A percentile compares a stretch with the other conserved stretches of the same genome.
Evolutionary conservation across 2,888 invertebrate species (phyloP).

Genomic region (Drepanosiphum platanoidis): DNA sequence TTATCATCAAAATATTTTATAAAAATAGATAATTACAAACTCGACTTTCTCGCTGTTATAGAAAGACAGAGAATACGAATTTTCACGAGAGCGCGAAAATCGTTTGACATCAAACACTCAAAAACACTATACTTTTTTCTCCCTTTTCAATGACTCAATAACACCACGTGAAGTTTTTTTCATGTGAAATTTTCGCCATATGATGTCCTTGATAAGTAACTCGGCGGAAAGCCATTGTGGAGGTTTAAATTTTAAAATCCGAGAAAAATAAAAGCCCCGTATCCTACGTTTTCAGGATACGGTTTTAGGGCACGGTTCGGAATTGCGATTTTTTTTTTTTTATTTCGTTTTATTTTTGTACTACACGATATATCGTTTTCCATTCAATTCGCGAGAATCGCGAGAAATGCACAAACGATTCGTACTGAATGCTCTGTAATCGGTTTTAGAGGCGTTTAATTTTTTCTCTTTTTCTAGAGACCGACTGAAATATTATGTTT

Average conservation of each 20-base stretch:
- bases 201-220: not conserved
- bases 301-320: not conserved
- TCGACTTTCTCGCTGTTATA: no score
- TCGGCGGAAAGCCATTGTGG: not conserved
- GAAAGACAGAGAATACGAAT: no score
- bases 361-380: not conserved
- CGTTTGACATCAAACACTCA: no score
- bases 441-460: not conserved
- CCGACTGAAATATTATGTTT: not conserved
- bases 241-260: not conserved
- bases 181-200: no score
- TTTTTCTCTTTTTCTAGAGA: not conserved
- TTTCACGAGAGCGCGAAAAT: no score
- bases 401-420: not conserved
- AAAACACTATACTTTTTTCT: no score
- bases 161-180: no score
- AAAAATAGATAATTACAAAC: no score
- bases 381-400: not conserved
- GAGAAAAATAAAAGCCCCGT: not conserved
- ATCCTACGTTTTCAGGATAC: not conserved
- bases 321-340: not conserved
- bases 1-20: no score
- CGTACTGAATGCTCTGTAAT: not conserved
- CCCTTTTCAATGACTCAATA: no score
- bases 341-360: not conserved